These are phyloP conservation scores for Tachina grossa DNA, from an alignment of 2,888 invertebrate genomes.

Conservation along the genomic window DNA sequence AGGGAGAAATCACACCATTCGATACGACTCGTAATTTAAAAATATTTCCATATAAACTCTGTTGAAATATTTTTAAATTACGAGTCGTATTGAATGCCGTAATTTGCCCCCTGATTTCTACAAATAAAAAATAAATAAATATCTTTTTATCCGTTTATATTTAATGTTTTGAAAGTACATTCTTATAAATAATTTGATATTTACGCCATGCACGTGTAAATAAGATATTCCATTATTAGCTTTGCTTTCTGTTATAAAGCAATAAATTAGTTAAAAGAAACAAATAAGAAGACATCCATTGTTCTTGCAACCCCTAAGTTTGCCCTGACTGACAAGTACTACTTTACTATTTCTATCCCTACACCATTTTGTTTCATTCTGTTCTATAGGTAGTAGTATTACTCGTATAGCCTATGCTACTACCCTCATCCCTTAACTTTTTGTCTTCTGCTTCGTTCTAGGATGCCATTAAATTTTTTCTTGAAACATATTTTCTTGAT, in stretches of 20 bases:
- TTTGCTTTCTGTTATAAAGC: not conserved
- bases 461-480: slow-evolving; percentile 61
- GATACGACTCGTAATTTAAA: too few relatives aligned
- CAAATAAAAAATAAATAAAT: too few relatives aligned
- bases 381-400: slow-evolving; percentile 51
- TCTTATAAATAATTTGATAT: not conserved
- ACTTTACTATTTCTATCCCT: slow-evolving; percentile 63
- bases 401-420: slow-evolving; percentile 28
- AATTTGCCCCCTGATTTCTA: too few relatives aligned
- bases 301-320: slow-evolving; percentile 56
- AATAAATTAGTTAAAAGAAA: slow-evolving; percentile 1
- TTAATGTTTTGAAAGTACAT: too few relatives aligned
- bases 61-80: too few relatives aligned
- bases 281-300: slow-evolving; percentile 43
- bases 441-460: slow-evolving; percentile 34
- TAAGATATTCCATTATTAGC: not conserved
- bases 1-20: too few relatives aligned
- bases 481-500: slow-evolving; percentile 29
- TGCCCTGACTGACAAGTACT: slow-evolving; percentile 27
- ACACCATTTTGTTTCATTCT: slow-evolving; percentile 46
- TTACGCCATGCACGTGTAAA: not conserved
- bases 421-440: slow-evolving; percentile 64
- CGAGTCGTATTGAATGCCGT: too few relatives aligned
- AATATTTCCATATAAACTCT: too few relatives aligned
- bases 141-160: too few relatives aligned